Base-by-base conservation (phyloP, 2,113 vertebrate species). In the Nymphicus hollandicus region DNA sequence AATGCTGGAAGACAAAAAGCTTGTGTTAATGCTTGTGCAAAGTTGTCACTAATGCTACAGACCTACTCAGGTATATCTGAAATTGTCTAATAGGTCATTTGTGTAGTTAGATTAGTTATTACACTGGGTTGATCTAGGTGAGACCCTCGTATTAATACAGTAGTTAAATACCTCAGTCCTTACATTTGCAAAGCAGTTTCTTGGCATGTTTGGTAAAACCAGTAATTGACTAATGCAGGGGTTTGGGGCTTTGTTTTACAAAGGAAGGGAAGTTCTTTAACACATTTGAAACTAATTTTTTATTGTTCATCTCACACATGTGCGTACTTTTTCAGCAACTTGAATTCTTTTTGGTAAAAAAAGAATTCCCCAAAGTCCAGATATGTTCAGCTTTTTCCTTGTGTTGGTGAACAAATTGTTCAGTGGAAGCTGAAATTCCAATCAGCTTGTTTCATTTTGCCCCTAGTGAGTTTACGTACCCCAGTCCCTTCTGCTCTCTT, bases 401-500 rank as follows among this genome's bases (percentile, higher is more conserved):
- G 31, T 85, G 72, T 68, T 90, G 55, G 41, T 93, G 96, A 95
- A 95, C 93, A 96, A 61, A 81, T 70, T 78, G 94, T 94, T 93
- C 83, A 81, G 72, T 77, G 94, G 91, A 89, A 86, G 91, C 81
- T 95, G 85, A 66, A 85, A 95, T 91, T 97, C 91, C 82, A 55
- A 17, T 92, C 86, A 78, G 81, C 70, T 96, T 97, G 79, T 84
- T 93, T 96, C 81, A 91, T 86, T 97, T 91, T 96, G 78, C 55
- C 91, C 78, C 89, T 69, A 41, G 90, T 93, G 93, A 94, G 46
- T 83, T 95, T 95, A 84, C 58, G 17, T 97, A 92, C 76, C 81
- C 60, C 41, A 83, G 76, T 68, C 53, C 69, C 95, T 88, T 88
- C 58, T 46, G 63, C 53, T 92, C 39, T 94, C 81, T 96, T 96